Evolutionary conservation across 2,797 vertebrate species (phyloP), one percentile per base, ranked within the genome.

Genomic region (Spheniscus humboldti): DNA sequence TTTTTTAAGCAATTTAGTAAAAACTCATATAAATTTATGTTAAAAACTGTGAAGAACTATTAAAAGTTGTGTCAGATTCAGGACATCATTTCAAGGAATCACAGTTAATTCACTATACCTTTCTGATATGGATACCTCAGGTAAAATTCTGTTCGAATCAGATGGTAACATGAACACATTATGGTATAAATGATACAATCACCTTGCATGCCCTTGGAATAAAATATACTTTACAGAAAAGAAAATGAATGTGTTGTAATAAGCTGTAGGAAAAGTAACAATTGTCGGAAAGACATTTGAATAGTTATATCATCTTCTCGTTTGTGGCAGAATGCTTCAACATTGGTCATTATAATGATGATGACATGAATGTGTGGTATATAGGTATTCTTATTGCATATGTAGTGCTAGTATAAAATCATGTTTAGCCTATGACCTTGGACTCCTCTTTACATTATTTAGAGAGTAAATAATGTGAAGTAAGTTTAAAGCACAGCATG

Each of bases 261-360:
- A 91, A 68, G 3, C 7, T 39, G 31, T 18, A 88, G 15, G 9
- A 78, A 82, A 88, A 77, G 5, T 43, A 69, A 17, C 69, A 69
- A 41, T 33, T 30, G 0, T 72, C 72, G 5, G 20, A 72, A 87
- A 85, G 33, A 9, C 43, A 48, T 5, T 64, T 3, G 3, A 77
- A 55, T 72, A 69, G 66, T 68, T 63, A 33, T 23, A 68, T 7
- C 2, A 39, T 25, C 5, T 47, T 74, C 17, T 57, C 66, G 9
- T 5, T 57, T 66, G 4, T 55, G 37, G 12, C 7, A 66, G 85
- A 91, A 74, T 77, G 9, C 45, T 84, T 68, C 25, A 66, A 5
- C 9, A 13, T 53, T 1, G 1, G 25, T 66, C 3, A 0, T 68
- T 75, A 28, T 4, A 41, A 87, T 15, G 8, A 13, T 43, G 63